These are phyloP conservation scores for Eubasilissa splendida DNA, from an alignment of 2,888 invertebrate genomes.

Conservation along the genomic window DNA sequence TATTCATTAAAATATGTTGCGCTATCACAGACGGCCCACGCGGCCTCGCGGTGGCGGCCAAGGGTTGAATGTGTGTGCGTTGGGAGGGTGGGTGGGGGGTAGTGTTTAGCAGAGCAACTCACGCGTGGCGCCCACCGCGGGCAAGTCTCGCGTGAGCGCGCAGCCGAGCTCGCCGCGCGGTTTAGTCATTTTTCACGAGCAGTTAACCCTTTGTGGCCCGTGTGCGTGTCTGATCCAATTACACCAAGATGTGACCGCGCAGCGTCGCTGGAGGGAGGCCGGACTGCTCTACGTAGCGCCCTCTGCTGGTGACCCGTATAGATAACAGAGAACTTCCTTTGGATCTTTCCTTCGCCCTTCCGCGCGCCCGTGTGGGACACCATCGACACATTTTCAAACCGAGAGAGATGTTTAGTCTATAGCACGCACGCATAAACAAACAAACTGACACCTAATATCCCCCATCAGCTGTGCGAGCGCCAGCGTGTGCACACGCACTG, in stretches of 20 bases:
- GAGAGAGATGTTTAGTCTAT: no score
- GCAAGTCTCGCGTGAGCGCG: conserved; percentile 5
- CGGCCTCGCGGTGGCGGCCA: background rate
- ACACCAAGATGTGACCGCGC: conserved; percentile 35
- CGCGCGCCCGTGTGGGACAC: no score
- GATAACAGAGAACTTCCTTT: no score
- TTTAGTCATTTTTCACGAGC: conserved; percentile 42
- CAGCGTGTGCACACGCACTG: no score
- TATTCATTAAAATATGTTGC: background rate
- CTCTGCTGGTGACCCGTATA: no score
- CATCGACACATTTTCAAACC: no score
- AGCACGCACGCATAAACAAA: no score
- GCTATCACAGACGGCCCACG: background rate
- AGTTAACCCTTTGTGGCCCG: conserved; percentile 39
- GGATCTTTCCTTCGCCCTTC: no score
- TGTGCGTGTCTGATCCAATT: conserved; percentile 40
- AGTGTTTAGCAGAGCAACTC: background rate
- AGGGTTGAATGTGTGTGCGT: background rate
- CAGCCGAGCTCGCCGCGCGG: conserved; percentile 1
- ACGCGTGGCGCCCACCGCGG: background rate
- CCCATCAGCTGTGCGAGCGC: no score
- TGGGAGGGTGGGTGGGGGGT: background rate
- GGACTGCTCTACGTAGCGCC: background rate
- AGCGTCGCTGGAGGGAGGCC: background rate
- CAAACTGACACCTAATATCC: no score